phyloP scores from a whole-genome alignment of 2,888 invertebrate genomes.

The Macrophya alboannulata region DNA sequence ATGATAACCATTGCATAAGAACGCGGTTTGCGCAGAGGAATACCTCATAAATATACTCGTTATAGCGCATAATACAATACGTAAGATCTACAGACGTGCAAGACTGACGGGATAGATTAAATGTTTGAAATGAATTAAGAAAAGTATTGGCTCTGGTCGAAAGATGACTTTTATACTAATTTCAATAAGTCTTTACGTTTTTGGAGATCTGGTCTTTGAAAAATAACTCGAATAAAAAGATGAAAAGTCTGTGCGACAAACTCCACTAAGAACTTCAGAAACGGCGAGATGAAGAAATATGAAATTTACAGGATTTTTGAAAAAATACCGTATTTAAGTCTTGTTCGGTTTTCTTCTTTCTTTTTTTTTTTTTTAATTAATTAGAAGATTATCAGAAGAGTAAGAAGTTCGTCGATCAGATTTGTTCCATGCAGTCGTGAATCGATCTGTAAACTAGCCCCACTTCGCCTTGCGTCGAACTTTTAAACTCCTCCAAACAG shows the following conservation, averaged over 20 bases:
- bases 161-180: not conserved
- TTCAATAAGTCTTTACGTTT: not conserved
- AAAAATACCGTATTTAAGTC: not conserved
- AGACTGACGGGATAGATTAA: not conserved
- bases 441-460: slow-evolving; percentile 13
- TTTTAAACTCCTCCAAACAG: slow-evolving; percentile 14
- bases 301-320: not conserved
- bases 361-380: not conserved
- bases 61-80: not conserved
- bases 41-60: not conserved
- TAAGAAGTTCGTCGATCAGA: not conserved
- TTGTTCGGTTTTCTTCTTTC: not conserved
- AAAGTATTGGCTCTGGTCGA: not conserved
- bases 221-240: not conserved
- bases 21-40: not conserved
- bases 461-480: not conserved
- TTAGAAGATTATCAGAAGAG: not conserved
- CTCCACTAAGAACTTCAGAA: not conserved
- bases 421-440: not conserved
- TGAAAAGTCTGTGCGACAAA: not conserved
- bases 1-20: slow-evolving; percentile 9
- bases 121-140: not conserved
- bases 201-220: too few species aligned
- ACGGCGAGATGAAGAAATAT: not conserved
- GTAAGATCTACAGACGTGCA: not conserved